Base-by-base conservation (phyloP, 1,140 invertebrate genomes). In the Gryllus bimaculatus region DNA sequence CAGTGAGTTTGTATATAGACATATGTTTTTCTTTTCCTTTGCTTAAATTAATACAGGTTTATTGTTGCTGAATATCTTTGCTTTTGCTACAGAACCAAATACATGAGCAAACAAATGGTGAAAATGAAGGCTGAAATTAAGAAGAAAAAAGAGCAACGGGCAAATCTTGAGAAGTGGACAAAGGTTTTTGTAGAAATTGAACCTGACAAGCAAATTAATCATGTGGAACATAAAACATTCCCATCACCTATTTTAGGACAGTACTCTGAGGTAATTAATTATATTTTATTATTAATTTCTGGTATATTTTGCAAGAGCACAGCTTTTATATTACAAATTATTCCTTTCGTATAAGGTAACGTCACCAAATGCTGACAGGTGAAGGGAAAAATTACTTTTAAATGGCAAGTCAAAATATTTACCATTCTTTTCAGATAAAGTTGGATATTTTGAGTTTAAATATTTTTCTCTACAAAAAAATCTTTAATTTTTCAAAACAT, bases 81-180 rank as follows among this genome's bases (percentile, higher is more conserved):
- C 80, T 82, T 82, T 54, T 54, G 26, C 26, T 39, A 39, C 26
- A 87, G 91, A 39, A 93, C 92, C 0, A 88, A 90, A 73, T 95
- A 94, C 83, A 89, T 88, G 82, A 92, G 89, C 8, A 89, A 90
- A 81, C 89, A 89, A 47, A 94, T 94, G 92, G 78, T 85, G 18
- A 86, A 84, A 76, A 87, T 87, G 49, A 85, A 84, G 26, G 85
- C 85, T 26, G 85, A 88, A 48, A 79, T 87, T 66, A 82, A 85
- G 74, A 86, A 87, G 79, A 88, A 87, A 77, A 87, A 87, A 75
- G 85, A 87, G 54, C 88, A 89, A 80, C 81, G 85, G 76, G 86
- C 87, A 81, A 82, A 88, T 47, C 83, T 91, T 54, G 87, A 89
- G 74, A 84, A 84, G 8, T 88, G 88, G 88, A 88, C 85, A 7